Percentiles rank a stretch among this genome's conserved stretches.
Evolutionary conservation across 2,888 invertebrate species (phyloP).

Genomic region (Tupiocoris notatus): DNA sequence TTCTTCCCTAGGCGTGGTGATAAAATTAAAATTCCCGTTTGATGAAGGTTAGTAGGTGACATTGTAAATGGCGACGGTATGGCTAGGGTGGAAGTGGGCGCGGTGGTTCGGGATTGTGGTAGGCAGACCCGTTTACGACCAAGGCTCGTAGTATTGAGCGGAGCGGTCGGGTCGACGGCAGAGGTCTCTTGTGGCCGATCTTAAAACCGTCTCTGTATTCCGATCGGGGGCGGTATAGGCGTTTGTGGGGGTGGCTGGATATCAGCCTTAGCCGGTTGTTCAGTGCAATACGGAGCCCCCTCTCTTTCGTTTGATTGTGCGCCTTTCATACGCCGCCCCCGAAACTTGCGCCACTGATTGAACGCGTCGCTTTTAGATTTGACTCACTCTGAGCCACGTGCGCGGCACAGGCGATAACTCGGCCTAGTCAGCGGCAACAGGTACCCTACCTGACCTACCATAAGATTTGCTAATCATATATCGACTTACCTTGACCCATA

Average conservation of each 20-base stretch:
- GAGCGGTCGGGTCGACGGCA: slow-evolving; percentile 1
- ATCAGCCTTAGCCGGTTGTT: not conserved
- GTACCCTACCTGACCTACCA: slow-evolving; percentile 3
- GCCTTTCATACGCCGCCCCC: slow-evolving; percentile 5
- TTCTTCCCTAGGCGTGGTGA: no score
- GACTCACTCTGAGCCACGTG: no score
- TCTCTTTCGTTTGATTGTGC: slow-evolving; percentile 34
- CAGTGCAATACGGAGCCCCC: slow-evolving; percentile 42
- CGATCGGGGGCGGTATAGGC: slow-evolving; percentile 52
- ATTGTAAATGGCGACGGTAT: no score
- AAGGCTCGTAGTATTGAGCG: slow-evolving; percentile 26
- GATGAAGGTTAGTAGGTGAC: not conserved
- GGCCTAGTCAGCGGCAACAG: slow-evolving; percentile 30
- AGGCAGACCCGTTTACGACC: slow-evolving; percentile 1
- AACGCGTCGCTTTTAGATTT: no score
- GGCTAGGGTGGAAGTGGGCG: no score
- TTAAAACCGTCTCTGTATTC: slow-evolving; percentile 50
- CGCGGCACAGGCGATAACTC: slow-evolving; percentile 12
- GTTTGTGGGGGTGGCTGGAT: slow-evolving; percentile 46
- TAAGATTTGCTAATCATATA: no score
- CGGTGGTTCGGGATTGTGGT: slow-evolving; percentile 17
- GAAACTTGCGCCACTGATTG: not conserved
- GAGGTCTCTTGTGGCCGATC: slow-evolving; percentile 31
- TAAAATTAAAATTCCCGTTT: no score
- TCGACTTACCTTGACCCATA: not conserved